phyloP scores from a whole-genome alignment of 2,797 vertebrate species.

The Eospalax fontanierii region DNA sequence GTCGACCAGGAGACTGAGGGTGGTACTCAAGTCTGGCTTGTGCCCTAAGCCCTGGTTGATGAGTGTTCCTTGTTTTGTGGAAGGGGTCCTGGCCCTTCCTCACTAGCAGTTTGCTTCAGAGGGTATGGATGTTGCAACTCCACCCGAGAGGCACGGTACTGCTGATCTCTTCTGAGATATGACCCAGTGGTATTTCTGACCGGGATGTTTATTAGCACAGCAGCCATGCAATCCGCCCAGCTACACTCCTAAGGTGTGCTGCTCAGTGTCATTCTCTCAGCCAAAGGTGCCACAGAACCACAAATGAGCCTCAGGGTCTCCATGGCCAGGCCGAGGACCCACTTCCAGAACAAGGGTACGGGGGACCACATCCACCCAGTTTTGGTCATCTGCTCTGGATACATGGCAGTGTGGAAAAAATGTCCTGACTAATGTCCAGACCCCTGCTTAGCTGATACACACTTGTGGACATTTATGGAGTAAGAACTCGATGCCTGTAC shows the following conservation, averaged over 20 bases:
- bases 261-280: neutral
- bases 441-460: neutral
- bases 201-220: accelerated
- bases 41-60: neutral
- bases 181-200: neutral
- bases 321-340: neutral
- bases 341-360: neutral
- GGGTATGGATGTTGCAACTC: neutral
- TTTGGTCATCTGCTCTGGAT: neutral
- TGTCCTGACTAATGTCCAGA: neutral
- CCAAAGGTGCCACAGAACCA: accelerated
- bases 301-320: neutral
- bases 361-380: too few relatives aligned
- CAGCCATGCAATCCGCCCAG: accelerated
- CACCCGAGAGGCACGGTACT: accelerated
- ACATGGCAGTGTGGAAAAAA: too few relatives aligned
- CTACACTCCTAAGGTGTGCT: too few relatives aligned
- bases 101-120: accelerated
- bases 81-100: accelerated
- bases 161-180: accelerated
- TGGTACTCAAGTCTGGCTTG: neutral
- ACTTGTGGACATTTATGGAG: too few relatives aligned
- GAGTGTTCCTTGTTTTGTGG: too few relatives aligned
- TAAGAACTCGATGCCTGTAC: neutral
- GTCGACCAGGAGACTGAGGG: neutral